Evolutionary conservation across 2,888 invertebrate species (phyloP).

Genomic region (Protula sp.): DNA sequence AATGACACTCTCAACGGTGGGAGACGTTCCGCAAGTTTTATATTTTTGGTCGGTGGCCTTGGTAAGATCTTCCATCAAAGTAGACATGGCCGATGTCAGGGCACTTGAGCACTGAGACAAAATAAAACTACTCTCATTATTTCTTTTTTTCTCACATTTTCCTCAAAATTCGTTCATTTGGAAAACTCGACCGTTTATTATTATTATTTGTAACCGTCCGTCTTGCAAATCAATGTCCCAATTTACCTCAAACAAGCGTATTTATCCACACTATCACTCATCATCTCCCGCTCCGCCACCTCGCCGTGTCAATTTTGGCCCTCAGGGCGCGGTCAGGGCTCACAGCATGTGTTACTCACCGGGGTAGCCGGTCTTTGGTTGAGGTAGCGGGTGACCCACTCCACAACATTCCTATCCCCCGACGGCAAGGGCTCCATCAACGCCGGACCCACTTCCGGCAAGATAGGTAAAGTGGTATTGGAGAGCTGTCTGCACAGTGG

Average conservation of each 20-base stretch:
- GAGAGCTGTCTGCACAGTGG: constrained; percentile 89
- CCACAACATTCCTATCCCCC: constrained; percentile 31
- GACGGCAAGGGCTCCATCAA: constrained; percentile 26
- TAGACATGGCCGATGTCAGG: constrained; percentile 54
- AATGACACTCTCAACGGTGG: constrained; percentile 71
- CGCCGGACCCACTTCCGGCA: constrained; percentile 36
- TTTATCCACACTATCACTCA: too few species aligned
- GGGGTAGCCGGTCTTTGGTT: constrained; percentile 38
- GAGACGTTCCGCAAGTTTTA: constrained; percentile 61
- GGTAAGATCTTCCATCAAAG: constrained; percentile 80
- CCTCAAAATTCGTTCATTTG: too few species aligned
- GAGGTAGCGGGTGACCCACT: constrained; percentile 57
- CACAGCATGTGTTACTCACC: too few species aligned
- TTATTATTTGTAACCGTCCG: too few species aligned
- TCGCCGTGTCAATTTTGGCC: too few species aligned
- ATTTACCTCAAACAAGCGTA: too few species aligned
- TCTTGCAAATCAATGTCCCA: too few species aligned
- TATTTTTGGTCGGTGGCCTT: constrained; percentile 77
- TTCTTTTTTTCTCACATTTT: too few species aligned
- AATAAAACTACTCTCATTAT: background rate
- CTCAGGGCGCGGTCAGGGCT: too few species aligned
- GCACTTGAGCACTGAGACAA: constrained; percentile 32
- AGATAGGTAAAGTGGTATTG: constrained; percentile 74
- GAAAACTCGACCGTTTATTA: too few species aligned
- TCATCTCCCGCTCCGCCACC: too few species aligned